Percentiles rank a stretch among this genome's conserved stretches.
Conservation (phyloP, 2,113 vertebrate genomes). For the Gymnobelideus leadbeateri region DNA sequence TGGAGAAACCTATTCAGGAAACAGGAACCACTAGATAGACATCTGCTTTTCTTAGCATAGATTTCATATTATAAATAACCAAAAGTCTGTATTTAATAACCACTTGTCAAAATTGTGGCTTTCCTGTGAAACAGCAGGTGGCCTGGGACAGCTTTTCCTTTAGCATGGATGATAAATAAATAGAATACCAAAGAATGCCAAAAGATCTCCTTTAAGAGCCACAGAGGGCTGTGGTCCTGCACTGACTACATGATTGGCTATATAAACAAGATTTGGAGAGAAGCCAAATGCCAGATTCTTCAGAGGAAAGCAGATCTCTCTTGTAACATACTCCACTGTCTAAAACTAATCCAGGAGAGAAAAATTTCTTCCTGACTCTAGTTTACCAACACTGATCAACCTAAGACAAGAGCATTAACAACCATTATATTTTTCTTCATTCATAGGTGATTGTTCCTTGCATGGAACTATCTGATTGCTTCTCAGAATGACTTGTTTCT, state of each 20-base stretch:
- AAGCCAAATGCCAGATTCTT: constrained; percentile 16
- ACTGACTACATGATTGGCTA: neutral
- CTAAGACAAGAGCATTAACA: neutral
- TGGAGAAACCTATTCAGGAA: neutral
- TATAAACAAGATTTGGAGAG: constrained; percentile 5
- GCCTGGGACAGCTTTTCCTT: neutral
- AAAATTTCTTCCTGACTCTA: neutral
- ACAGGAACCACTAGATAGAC: neutral
- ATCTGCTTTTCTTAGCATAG: neutral
- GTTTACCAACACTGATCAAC: neutral
- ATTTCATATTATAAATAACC: constrained; percentile 29
- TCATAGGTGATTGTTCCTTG: constrained; percentile 11
- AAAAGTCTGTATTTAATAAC: neutral
- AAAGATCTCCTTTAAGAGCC: neutral
- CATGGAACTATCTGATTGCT: constrained; percentile 54
- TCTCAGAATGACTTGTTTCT: constrained; percentile 32
- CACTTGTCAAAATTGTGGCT: neutral
- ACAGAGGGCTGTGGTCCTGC: neutral
- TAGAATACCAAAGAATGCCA: neutral
- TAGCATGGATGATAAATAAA: constrained; percentile 25
- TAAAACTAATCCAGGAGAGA: neutral
- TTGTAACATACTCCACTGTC: neutral
- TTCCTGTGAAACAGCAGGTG: neutral
- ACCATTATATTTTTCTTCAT: neutral
- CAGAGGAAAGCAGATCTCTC: constrained; percentile 23